A percentile compares a stretch with the other conserved stretches of the same genome.
phyloP scores from a whole-genome alignment of 2,113 vertebrate species.

The Meleagris gallopavo region DNA sequence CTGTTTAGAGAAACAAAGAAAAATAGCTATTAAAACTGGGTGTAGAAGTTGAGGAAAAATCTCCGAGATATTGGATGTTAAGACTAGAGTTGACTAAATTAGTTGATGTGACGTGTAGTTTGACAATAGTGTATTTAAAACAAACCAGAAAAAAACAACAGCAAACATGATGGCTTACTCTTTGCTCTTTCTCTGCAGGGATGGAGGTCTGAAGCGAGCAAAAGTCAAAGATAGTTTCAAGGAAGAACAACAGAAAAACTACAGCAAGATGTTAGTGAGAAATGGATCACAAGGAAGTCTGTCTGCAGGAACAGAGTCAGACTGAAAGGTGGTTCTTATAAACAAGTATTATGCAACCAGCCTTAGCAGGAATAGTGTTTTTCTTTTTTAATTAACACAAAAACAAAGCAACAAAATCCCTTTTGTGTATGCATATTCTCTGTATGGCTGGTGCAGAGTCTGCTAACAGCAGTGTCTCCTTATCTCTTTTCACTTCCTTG shows the following conservation, averaged over 20 bases:
- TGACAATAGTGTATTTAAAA: neutral
- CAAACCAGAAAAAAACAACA: too few species aligned
- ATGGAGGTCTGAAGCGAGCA: slow-evolving; percentile 90
- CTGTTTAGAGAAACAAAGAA: neutral
- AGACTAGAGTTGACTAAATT: neutral
- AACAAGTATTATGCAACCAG: slow-evolving; percentile 19
- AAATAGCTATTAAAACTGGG: neutral
- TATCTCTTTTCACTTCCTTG: neutral
- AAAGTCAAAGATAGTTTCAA: slow-evolving; percentile 91
- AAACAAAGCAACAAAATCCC: neutral
- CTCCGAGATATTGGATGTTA: neutral
- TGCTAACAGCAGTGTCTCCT: neutral
- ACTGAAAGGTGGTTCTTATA: slow-evolving; percentile 35
- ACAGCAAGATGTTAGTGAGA: slow-evolving; percentile 90
- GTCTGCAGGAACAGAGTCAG: slow-evolving; percentile 59
- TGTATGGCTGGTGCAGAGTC: slow-evolving; percentile 44
- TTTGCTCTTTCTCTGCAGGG: slow-evolving; percentile 79
- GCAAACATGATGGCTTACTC: neutral
- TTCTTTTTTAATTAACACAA: neutral
- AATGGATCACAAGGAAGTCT: slow-evolving; percentile 62
- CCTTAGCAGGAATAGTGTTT: neutral
- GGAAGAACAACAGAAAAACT: slow-evolving; percentile 94
- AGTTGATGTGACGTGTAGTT: neutral
- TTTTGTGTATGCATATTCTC: slow-evolving; percentile 11
- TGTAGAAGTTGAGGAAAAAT: neutral